Evolutionary conservation across 2,797 vertebrate genomes (phyloP), one percentile per base, ranked within the genome.

Genomic region (Thamnophis elegans): DNA sequence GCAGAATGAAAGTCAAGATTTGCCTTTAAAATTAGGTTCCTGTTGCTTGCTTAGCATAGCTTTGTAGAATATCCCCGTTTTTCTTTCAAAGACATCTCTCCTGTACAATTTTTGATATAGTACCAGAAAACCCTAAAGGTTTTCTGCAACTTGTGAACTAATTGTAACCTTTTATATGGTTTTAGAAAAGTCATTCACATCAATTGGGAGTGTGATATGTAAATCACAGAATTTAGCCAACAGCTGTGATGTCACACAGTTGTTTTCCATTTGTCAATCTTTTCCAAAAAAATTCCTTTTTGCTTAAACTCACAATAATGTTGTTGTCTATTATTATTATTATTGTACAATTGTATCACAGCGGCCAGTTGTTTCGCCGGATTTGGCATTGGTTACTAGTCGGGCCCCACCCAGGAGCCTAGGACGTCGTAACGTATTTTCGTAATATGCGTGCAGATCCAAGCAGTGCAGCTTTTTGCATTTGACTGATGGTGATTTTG

Each of bases 261-360:
- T 92, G 65, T 93, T 96, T 88, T 93, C 32, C 5, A 95, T 93
- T 94, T 91, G 53, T 91, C 91, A 94, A 13, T 87, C 65, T 95
- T 94, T 87, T 93, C 87, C 89, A 47, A 47, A 47, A 47, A 47
- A 47, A 47, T 3, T 3, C 0, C 11, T 6, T 4, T 55, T 93
- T 88, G 32, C 88, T 14, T 86, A 78, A 82, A 82, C 90, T 93
- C 90, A 78, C 47, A 89, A 54, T 4, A 58, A 4, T 54, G 60
- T 88, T 91, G 65, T 92, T 87, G 4, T 65, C n/a, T n/a, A n/a
- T n/a, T n/a, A n/a, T n/a, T n/a, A n/a, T n/a, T n/a, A n/a, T n/a
- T n/a, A n/a, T n/a, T n/a, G n/a, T n/a, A n/a, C n/a, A n/a, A n/a
- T n/a, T n/a, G n/a, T n/a, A n/a, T n/a, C n/a, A n/a, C n/a, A n/a